Percentiles rank a stretch among this genome's conserved stretches.
Conservation (phyloP, 2,113 vertebrate species). For the Meriones unguiculatus region DNA sequence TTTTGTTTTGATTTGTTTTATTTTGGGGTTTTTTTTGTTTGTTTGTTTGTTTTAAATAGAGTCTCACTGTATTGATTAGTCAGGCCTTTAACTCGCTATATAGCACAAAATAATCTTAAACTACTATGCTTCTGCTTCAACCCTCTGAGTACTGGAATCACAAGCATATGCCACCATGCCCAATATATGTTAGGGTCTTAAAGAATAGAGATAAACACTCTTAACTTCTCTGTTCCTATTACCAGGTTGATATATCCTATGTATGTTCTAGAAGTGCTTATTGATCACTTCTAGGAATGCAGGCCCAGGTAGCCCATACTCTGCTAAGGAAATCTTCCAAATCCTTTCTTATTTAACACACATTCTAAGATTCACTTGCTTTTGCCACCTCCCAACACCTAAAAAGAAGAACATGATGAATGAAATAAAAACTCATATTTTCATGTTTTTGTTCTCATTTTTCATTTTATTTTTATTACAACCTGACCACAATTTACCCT, state of each 20-base stretch:
- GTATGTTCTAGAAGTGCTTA: conserved; percentile 40
- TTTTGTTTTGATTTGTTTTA: too few species aligned
- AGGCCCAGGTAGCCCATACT: not conserved
- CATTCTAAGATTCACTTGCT: not conserved
- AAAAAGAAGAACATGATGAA: conserved; percentile 35
- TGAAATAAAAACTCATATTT: conserved; percentile 50
- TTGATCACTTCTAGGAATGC: conserved; percentile 47
- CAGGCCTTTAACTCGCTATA: not conserved
- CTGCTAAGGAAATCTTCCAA: conserved; percentile 17
- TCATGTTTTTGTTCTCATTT: conserved; percentile 44
- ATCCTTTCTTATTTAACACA: not conserved
- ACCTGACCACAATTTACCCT: not conserved
- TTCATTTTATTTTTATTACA: not conserved
- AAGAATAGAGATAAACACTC: conserved; percentile 32
- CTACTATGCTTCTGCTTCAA: not conserved
- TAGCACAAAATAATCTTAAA: not conserved
- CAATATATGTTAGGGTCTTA: conserved; percentile 36
- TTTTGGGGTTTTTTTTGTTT: not conserved
- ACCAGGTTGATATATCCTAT: conserved; percentile 22
- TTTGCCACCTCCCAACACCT: not conserved
- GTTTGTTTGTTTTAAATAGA: not conserved
- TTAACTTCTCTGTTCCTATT: conserved; percentile 35
- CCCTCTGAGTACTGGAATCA: not conserved
- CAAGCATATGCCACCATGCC: not conserved
- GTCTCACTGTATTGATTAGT: not conserved